phyloP scores from a whole-genome alignment of 2,797 vertebrate genomes.

The Novumbra hubbsi region DNA sequence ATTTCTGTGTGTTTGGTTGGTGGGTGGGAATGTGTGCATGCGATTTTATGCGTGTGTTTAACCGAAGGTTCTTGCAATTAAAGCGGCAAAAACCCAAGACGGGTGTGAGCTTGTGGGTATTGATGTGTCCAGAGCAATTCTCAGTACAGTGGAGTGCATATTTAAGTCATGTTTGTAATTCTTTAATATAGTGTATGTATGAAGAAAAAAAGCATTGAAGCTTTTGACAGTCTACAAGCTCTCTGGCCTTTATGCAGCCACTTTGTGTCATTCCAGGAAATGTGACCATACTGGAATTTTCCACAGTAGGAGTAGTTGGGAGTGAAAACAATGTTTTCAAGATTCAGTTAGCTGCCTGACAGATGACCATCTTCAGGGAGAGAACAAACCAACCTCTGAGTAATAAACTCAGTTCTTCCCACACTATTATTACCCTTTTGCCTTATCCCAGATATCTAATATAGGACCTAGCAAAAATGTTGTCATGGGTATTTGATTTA shows the following conservation, averaged over 20 bases:
- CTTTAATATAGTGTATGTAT: neutral
- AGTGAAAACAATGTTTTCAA: neutral
- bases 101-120: neutral
- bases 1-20: neutral
- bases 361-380: neutral
- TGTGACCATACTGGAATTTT: constrained; percentile 18
- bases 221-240: neutral
- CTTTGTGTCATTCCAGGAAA: constrained; percentile 45
- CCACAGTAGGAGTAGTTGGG: neutral
- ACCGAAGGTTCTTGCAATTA: too few relatives aligned
- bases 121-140: neutral
- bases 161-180: neutral
- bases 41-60: neutral
- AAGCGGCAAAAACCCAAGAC: neutral
- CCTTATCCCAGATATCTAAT: neutral
- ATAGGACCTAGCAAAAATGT: neutral
- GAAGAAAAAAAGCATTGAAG: neutral
- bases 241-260: constrained; percentile 4
- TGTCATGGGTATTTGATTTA: neutral
- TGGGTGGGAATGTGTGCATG: neutral
- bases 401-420: neutral
- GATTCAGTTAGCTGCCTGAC: neutral
- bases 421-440: neutral
- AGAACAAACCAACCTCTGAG: neutral
- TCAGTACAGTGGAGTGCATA: neutral